Base-by-base conservation (phyloP, 2,888 invertebrate genomes). In the Pseudococcus longispinus region DNA sequence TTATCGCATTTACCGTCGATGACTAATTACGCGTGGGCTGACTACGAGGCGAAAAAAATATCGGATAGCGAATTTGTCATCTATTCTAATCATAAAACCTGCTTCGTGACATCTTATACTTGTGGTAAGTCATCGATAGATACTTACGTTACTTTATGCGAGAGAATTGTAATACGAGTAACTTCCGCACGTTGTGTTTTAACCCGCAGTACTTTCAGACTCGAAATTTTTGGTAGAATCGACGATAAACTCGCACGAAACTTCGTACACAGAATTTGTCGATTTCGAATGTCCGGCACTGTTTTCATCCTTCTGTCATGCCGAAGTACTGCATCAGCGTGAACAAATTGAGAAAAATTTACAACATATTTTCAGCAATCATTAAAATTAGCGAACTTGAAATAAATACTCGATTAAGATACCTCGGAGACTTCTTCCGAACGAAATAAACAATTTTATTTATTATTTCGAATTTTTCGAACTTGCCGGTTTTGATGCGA, bases 1-100 rank as follows among this genome's bases (percentile, higher is more conserved):
- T 91, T 95, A 77, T 93, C 93, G 2, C 93, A 94, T 88, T 92
- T 94, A 91, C 94, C 95, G 0, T 91, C 93, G 89, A 92, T 94
- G 89, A 90, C 92, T 87, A 94, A 94, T 90, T 90, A 90, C 26
- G 93, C 93, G 0, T 91, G 91, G 20, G 94, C 93, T 0, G 91
- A 93, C 90, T 94, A 92, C 90, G 91, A 93, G 77, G 91, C 94
- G 15, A 93, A 92, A 88, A 92, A 90, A 42, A 91, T 91, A 89
- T 80, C 88, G 11, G 90, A 91, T 4, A 90, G 91, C 80, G 90
- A 91, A 9, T 94, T 92, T 90, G 89, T 92, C 46, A 93, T 95
- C 86, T 91, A 92, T 88, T 94, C 94, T 0, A 91, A 90, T 3
- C 95, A 95, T 89, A 91, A 90, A 83, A 94, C 94, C 0, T 95